These are phyloP conservation scores for Leptinotarsa juncta DNA, from an alignment of 2,888 invertebrate species.

Conservation along the genomic window DNA sequence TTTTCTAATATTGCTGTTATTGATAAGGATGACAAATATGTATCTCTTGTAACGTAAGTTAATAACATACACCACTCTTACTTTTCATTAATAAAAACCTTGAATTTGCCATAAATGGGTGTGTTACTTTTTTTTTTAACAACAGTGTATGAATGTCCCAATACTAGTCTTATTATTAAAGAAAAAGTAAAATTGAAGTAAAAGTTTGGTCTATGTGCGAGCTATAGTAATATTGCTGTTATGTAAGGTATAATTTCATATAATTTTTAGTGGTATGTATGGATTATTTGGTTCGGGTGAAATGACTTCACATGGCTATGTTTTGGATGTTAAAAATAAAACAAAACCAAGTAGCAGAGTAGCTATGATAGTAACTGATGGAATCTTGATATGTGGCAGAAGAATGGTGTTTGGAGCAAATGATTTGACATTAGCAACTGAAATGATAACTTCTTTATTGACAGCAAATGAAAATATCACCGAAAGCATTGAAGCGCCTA, in stretches of 20 bases:
- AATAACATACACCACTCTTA: no score
- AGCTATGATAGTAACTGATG: constrained; percentile 63
- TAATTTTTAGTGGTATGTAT: constrained; percentile 68
- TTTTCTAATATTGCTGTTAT: constrained; percentile 74
- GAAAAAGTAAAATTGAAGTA: no score
- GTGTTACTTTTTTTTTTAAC: no score
- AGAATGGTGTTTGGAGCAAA: constrained; percentile 69
- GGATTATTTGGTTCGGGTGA: constrained; percentile 68
- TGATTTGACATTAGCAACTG: constrained; percentile 67
- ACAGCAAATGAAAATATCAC: constrained; percentile 65
- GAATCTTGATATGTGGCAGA: constrained; percentile 66
- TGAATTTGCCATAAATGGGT: no score
- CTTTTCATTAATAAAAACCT: no score
- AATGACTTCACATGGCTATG: constrained; percentile 68
- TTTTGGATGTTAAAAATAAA: constrained; percentile 64
- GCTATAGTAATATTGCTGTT: background rate
- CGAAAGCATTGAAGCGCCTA: constrained; percentile 67
- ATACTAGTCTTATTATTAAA: no score
- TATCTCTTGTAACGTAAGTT: constrained; percentile 76
- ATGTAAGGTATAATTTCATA: constrained; percentile 8
- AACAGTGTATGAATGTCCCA: no score
- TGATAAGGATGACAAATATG: constrained; percentile 76
- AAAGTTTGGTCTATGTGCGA: background rate
- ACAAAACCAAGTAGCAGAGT: constrained; percentile 56
- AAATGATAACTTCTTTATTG: constrained; percentile 67